These are phyloP conservation scores for Andrena hattorfiana DNA, from an alignment of 2,888 invertebrate species.

Conservation along the genomic window DNA sequence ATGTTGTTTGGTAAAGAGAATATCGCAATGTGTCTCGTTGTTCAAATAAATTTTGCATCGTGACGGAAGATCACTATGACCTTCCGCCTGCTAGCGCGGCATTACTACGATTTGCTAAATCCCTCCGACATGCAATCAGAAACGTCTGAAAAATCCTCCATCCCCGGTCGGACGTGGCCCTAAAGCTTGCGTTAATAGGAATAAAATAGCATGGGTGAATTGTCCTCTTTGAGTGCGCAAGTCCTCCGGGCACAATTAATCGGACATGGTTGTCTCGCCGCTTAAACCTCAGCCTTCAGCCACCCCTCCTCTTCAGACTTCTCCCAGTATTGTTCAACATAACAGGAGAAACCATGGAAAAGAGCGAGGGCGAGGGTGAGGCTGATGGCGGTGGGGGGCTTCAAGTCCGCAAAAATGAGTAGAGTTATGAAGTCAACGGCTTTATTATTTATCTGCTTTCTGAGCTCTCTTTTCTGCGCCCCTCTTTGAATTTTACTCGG, in stretches of 20 bases:
- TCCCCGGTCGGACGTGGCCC: constrained; percentile 16
- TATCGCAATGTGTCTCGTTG: background rate
- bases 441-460: constrained; percentile 67
- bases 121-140: constrained; percentile 41
- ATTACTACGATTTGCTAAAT: constrained; percentile 38
- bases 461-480: constrained; percentile 27
- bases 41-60: constrained; percentile 7
- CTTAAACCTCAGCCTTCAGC: constrained; percentile 52
- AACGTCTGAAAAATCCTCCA: constrained; percentile 28
- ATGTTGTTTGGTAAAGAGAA: background rate
- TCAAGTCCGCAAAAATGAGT: constrained; percentile 53
- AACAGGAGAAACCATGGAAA: constrained; percentile 45
- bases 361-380: background rate
- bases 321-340: constrained; percentile 65
- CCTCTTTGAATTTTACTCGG: constrained; percentile 32
- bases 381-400: background rate
- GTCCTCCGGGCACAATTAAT: constrained; percentile 78
- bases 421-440: constrained; percentile 48
- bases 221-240: constrained; percentile 73
- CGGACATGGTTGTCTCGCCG: constrained; percentile 64
- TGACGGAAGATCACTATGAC: constrained; percentile 15
- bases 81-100: constrained; percentile 6
- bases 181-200: constrained; percentile 65
- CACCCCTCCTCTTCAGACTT: constrained; percentile 39
- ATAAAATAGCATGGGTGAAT: constrained; percentile 73